phyloP scores from a whole-genome alignment of 2,113 vertebrate genomes.

The Rhinichthys klamathensis region DNA sequence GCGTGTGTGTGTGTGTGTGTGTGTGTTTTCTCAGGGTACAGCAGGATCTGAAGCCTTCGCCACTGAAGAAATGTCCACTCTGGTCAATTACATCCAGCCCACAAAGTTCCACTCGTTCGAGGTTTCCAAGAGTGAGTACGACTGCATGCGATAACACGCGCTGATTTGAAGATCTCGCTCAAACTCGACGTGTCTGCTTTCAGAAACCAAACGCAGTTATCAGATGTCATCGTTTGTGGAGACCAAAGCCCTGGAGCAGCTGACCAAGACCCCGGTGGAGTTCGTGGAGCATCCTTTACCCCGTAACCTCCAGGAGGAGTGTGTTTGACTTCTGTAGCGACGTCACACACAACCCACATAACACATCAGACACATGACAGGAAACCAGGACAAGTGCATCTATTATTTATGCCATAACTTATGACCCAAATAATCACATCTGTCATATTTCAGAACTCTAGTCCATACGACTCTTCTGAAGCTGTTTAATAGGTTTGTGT shows the following conservation, averaged over 20 bases:
- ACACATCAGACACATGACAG: constrained; percentile 18
- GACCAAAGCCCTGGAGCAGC: constrained; percentile 97
- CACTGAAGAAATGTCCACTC: constrained; percentile 97
- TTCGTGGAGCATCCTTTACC: constrained; percentile 97
- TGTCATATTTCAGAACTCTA: background rate
- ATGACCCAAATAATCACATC: constrained; percentile 34
- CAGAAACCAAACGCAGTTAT: constrained; percentile 93
- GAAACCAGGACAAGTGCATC: constrained; percentile 31
- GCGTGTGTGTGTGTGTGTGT: background rate
- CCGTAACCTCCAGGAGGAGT: too few species aligned
- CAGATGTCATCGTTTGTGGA: constrained; percentile 99
- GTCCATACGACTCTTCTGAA: background rate
- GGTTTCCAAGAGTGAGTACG: constrained; percentile 87
- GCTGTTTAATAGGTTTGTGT: too few species aligned
- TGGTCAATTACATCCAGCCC: constrained; percentile 97
- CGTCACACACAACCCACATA: constrained; percentile 12
- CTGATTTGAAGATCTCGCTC: background rate
- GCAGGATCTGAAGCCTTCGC: constrained; percentile 93
- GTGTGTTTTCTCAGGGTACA: constrained; percentile 79
- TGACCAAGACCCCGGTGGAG: constrained; percentile 97
- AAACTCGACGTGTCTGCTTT: background rate
- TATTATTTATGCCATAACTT: constrained; percentile 37
- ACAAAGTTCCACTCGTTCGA: constrained; percentile 98
- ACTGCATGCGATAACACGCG: background rate
- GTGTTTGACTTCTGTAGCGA: background rate